These are phyloP conservation scores for Nasonia longicornis DNA, from an alignment of 1,140 invertebrate genomes.

Conservation along the genomic window DNA sequence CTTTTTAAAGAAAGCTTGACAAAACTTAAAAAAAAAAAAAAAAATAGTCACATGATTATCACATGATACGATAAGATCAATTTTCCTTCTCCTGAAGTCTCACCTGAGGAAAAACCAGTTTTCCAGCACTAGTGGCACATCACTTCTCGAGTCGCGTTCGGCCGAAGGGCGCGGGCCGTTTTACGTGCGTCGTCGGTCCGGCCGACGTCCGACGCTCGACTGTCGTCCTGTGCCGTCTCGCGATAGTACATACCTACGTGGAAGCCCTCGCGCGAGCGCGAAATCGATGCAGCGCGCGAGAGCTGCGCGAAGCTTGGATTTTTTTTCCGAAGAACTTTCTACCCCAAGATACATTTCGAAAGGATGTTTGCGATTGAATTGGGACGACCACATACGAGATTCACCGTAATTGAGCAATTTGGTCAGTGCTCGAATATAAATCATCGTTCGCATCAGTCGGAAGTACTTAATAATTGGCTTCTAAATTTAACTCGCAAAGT, in stretches of 20 bases:
- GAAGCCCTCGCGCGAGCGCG: neutral
- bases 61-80: neutral
- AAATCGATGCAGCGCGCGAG: slow-evolving; percentile 11
- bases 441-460: too few relatives aligned
- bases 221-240: slow-evolving; percentile 40
- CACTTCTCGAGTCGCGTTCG: neutral
- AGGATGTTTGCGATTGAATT: too few relatives aligned
- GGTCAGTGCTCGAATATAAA: too few relatives aligned
- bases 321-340: neutral
- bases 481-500: too few relatives aligned
- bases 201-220: slow-evolving; percentile 44
- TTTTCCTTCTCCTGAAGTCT: neutral
- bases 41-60: too few relatives aligned
- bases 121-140: neutral
- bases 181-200: neutral
- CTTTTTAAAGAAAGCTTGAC: too few relatives aligned
- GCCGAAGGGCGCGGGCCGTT: neutral
- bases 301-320: neutral
- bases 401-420: too few relatives aligned
- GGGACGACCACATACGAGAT: too few relatives aligned
- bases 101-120: neutral
- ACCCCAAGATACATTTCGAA: too few relatives aligned
- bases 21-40: too few relatives aligned
- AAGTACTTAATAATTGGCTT: too few relatives aligned
- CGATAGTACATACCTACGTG: neutral